Conservation (phyloP, 2,888 invertebrate genomes). For the Frankliniella fusca region DNA sequence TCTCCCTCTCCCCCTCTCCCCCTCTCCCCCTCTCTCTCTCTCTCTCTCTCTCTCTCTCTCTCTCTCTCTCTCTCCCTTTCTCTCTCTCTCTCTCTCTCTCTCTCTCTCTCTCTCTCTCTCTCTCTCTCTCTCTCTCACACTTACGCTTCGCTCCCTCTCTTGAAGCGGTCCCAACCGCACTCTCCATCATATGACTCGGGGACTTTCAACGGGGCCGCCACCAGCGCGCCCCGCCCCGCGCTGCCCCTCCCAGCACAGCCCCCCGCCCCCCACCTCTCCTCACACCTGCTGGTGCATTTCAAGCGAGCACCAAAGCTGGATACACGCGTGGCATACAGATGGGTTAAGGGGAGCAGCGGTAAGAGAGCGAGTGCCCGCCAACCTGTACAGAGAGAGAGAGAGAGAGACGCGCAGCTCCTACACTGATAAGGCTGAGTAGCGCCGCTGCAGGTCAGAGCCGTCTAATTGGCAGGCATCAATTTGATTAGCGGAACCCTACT, state of each 20-base stretch:
- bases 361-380: no score
- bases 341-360: neutral
- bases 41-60: neutral
- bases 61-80: neutral
- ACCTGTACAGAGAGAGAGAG: neutral
- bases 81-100: neutral
- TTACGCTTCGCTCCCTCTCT: neutral
- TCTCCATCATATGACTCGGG: neutral
- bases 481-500: neutral
- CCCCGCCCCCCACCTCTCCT: neutral
- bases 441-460: no score
- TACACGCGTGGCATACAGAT: constrained; percentile 1
- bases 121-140: neutral
- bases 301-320: neutral
- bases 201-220: neutral
- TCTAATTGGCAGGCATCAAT: neutral
- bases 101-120: neutral
- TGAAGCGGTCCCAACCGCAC: constrained; percentile 16
- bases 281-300: constrained; percentile 1
- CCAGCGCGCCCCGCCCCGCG: neutral
- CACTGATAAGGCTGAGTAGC: no score
- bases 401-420: neutral
- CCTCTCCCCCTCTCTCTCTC: neutral
- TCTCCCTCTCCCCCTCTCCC: neutral
- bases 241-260: neutral